phyloP scores from a whole-genome alignment of 1,140 invertebrate species.

The Drosophila kepulauana region DNA sequence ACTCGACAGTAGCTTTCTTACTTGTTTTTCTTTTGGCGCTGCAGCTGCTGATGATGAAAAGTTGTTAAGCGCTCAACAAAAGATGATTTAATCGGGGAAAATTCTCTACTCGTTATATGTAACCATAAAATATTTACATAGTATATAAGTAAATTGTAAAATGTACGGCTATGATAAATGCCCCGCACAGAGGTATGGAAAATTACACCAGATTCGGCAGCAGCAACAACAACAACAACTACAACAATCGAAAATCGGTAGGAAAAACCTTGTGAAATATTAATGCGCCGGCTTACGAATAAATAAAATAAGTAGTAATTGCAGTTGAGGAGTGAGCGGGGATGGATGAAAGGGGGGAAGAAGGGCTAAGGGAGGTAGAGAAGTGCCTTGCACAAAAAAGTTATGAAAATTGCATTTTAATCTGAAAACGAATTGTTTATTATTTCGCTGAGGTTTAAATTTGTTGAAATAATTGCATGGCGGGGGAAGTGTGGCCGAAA shows the following conservation, averaged over 20 bases:
- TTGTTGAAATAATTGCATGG: slow-evolving; percentile 82
- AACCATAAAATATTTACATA: slow-evolving; percentile 59
- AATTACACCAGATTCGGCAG: slow-evolving; percentile 35
- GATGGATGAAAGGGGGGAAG: slow-evolving; percentile 8
- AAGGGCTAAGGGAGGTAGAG: neutral
- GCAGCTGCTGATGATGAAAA: slow-evolving; percentile 40
- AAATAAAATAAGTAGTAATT: slow-evolving; percentile 84
- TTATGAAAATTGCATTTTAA: slow-evolving; percentile 84
- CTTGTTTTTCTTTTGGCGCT: neutral
- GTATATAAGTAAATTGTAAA: slow-evolving; percentile 40
- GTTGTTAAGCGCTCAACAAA: slow-evolving; percentile 45
- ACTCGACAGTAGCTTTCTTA: too few relatives aligned
- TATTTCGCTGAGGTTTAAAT: slow-evolving; percentile 84
- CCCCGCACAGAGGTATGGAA: slow-evolving; percentile 57
- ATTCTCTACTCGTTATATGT: slow-evolving; percentile 46
- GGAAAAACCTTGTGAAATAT: slow-evolving; percentile 74
- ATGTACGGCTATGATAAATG: slow-evolving; percentile 38
- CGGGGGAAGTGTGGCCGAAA: slow-evolving; percentile 2
- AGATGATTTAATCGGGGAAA: slow-evolving; percentile 75
- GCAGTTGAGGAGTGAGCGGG: slow-evolving; percentile 41
- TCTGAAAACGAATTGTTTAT: slow-evolving; percentile 84
- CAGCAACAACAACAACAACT: neutral
- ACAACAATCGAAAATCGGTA: slow-evolving; percentile 48
- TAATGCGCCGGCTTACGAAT: slow-evolving; percentile 77
- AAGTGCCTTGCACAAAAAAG: slow-evolving; percentile 69